Base-by-base conservation (phyloP, 2,797 vertebrate genomes). In the Garrulus glandarius region DNA sequence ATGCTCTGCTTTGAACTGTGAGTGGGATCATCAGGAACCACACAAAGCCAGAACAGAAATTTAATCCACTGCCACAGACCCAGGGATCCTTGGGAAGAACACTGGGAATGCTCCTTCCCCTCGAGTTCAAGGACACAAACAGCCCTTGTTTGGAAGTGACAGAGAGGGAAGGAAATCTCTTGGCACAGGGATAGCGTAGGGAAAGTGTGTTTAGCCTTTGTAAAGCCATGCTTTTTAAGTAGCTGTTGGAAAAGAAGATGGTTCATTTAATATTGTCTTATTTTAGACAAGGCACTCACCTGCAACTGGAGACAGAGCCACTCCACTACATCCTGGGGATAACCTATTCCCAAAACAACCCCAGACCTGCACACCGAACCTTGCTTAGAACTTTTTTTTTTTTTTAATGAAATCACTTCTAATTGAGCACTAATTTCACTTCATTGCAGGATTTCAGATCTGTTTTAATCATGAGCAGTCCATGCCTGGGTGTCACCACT, bases 111-210 rank as follows among this genome's bases (percentile, higher is more conserved):
- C 41, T 74, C 11, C 56, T 55, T 43, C 20, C 80, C 53, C 61
- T 36, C 2, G 0, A 30, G 72, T 3, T 29, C 37, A 22, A 84
- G 67, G 78, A 67, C 67, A 36, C 84, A 20, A 72, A 65, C 0
- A 69, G 84, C 59, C 69, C 88, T 47, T 13, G 61, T 41, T 64
- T 61, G n/a, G 49, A 57, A 37, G 67, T 0, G 22, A 53, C 1
- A 15, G 12, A 13, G 59, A 1, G 30, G 71, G 82, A 60, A 71
- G 55, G 63, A 72, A 80, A 77, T 8, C 56, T 32, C 64, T 13
- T 13, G 1, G 63, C 16, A 2, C 1, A 43, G 6, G 0, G 7
- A 2, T 10, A 19, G 0, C 0, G 2, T 3, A 56, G 61, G 67
- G 15, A n/a, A 78, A 46, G 43, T 0, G 17, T 47, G 5, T 72